Base-by-base conservation (phyloP, 2,888 invertebrate genomes). In the Esperia sulphurella region DNA sequence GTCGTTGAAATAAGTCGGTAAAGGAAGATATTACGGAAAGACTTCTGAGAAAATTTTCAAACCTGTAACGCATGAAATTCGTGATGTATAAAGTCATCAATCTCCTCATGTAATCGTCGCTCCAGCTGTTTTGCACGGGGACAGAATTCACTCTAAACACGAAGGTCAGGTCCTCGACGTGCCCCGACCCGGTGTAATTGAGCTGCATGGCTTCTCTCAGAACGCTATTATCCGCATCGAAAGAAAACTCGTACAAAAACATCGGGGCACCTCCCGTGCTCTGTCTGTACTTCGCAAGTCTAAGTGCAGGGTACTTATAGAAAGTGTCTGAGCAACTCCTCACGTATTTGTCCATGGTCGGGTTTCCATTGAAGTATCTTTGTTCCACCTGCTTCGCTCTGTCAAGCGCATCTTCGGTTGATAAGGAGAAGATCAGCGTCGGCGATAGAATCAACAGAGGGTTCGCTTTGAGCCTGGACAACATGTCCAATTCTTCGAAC, bases 111-210 rank as follows among this genome's bases (percentile, higher is more conserved):
- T 10, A n/a, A 6, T 59, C 58, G 37, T 68, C 66, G 10, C 52
- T 41, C 39, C 37, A 46, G 42, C 51, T 41, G 40, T 53, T 38
- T n/a, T 58, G 54, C 14, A 38, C 31, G 9, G 8, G 14, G 3
- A 50, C 33, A 1, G 78, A 73, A 57, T 82, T 83, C 1, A 69
- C 65, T 44, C 68, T 70, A 54, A 92, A 91, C 8, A 92, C 60
- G 53, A 91, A 92, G 0, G 91, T 91, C 64, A 92, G 59, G 64
- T 92, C 92, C 59, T 92, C 92, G 1, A 90, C 83, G 52, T 92
- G 92, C n/a, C 87, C 91, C 4, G 90, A 91, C 8, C 92, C 92
- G 0, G 75, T 71, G 38, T 86, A 78, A 0, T 77, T 67, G 14
- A 85, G 54, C 49, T 76, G 75, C 7, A 56, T 60, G 0, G 63